A percentile compares a stretch with the other conserved stretches of the same genome.
Evolutionary conservation across 1,140 invertebrate species (phyloP).

Genomic region (Dysdera silvatica): DNA sequence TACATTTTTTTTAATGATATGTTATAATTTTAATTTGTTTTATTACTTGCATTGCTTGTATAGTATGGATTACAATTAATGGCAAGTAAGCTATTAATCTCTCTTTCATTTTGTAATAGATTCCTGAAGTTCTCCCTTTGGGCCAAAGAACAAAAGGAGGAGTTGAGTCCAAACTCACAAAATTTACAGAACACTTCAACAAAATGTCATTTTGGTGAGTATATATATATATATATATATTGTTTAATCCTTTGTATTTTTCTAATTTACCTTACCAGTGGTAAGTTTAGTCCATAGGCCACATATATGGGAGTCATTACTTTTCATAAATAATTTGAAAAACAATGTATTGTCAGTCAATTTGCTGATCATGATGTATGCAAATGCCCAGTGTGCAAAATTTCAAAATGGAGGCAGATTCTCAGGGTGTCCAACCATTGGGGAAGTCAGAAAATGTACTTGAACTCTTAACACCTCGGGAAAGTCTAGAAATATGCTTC

Average conservation of each 20-base stretch:
- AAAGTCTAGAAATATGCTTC: too few relatives aligned
- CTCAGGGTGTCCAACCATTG: too few relatives aligned
- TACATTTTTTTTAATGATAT: too few relatives aligned
- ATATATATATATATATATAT: background rate
- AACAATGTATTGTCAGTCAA: background rate
- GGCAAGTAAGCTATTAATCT: background rate
- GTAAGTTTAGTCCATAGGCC: background rate
- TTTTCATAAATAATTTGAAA: background rate
- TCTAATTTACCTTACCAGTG: background rate
- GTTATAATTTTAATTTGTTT: too few relatives aligned
- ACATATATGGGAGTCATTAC: too few relatives aligned
- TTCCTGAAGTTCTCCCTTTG: conserved; percentile 91
- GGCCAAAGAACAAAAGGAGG: conserved; percentile 95
- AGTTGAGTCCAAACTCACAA: conserved; percentile 86
- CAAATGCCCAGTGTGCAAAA: background rate
- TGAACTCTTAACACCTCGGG: too few relatives aligned
- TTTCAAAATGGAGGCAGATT: background rate
- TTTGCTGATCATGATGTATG: background rate
- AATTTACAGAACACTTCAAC: conserved; percentile 98
- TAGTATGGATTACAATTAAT: background rate
- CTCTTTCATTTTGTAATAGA: conserved; percentile 36
- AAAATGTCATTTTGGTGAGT: conserved; percentile 94
- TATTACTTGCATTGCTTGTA: too few relatives aligned
- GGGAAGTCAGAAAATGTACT: too few relatives aligned
- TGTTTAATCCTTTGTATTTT: background rate